These are phyloP conservation scores for Ophraella communa DNA, from an alignment of 2,888 invertebrate species.

Conservation along the genomic window DNA sequence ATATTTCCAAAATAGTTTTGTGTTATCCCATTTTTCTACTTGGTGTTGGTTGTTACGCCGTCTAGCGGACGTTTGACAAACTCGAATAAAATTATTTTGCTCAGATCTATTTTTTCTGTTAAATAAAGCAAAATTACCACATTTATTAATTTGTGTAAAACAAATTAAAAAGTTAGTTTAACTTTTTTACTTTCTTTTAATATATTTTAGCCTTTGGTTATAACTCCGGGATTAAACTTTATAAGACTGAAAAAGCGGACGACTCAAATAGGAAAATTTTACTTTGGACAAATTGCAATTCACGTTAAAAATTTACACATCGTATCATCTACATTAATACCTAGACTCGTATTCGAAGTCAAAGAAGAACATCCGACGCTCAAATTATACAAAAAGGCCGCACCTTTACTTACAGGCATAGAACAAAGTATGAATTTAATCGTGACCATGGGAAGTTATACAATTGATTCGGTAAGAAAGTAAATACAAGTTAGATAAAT, in stretches of 20 bases:
- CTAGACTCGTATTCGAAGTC: conserved; percentile 63
- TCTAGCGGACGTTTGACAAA: too few relatives aligned
- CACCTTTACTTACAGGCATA: conserved; percentile 81
- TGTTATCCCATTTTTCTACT: too few relatives aligned
- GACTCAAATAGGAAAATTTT: conserved; percentile 72
- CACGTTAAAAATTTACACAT: conserved; percentile 74
- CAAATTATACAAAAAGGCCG: conserved; percentile 64
- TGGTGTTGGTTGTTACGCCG: too few relatives aligned
- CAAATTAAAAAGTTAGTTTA: too few relatives aligned
- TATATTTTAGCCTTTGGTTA: conserved; percentile 52
- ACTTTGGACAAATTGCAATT: conserved; percentile 73
- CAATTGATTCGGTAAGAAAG: conserved; percentile 70
- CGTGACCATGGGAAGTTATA: conserved; percentile 79
- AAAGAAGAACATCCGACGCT: conserved; percentile 56
- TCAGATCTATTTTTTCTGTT: too few relatives aligned
- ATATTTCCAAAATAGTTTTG: too few relatives aligned
- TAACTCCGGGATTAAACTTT: conserved; percentile 70
- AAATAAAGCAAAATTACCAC: too few relatives aligned
- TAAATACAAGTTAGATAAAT: conserved; percentile 17
- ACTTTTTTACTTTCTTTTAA: not conserved
- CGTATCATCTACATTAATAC: conserved; percentile 69
- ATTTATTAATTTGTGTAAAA: too few relatives aligned
- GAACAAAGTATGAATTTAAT: conserved; percentile 78
- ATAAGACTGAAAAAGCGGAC: conserved; percentile 68
- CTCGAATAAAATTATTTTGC: too few relatives aligned